A percentile compares a stretch with the other conserved stretches of the same genome.
Conservation (phyloP, 2,113 vertebrate species). For the Corvus cornix region DNA sequence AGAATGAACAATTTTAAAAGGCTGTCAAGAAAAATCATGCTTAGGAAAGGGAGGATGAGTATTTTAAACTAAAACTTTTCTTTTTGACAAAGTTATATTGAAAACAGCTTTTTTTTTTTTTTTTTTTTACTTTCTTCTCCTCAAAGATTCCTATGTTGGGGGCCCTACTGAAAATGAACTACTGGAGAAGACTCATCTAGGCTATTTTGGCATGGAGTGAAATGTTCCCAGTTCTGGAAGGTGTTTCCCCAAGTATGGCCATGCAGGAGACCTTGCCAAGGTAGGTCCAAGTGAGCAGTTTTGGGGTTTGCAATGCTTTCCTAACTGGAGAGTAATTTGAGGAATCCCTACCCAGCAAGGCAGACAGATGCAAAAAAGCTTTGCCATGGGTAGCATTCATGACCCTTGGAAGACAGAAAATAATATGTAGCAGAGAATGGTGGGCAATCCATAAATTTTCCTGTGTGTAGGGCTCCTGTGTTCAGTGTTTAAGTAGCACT, state of each 20-base stretch:
- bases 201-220: not conserved
- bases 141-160: accelerated
- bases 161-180: not conserved
- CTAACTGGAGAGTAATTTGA: not conserved
- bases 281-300: not conserved
- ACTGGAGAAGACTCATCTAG: not conserved
- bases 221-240: not conserved
- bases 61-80: not conserved
- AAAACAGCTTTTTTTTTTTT: not conserved
- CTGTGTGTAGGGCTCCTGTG: not conserved
- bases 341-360: not conserved
- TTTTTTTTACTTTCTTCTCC: not conserved
- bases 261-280: not conserved
- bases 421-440: not conserved
- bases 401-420: not conserved
- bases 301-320: not conserved
- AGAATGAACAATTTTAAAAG: not conserved
- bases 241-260: not conserved
- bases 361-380: not conserved
- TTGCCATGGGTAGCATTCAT: not conserved
- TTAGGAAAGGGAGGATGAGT: not conserved
- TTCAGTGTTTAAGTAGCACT: not conserved
- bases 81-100: not conserved
- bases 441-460: not conserved
- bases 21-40: not conserved